Conservation (phyloP, 2,113 vertebrate genomes). For the Bambusicola thoracicus region DNA sequence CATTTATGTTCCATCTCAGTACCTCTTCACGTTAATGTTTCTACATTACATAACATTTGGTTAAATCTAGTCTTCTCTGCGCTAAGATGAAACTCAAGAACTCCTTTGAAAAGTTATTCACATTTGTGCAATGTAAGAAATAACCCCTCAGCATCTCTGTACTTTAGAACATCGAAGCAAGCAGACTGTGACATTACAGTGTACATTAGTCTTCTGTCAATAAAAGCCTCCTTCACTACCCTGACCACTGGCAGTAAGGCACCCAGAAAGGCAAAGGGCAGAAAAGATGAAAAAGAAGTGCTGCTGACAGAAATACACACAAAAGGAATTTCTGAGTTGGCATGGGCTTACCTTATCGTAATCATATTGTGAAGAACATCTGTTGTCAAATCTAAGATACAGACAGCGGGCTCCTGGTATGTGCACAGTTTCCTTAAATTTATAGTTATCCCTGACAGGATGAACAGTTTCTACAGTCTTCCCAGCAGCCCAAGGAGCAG, state of each 20-base stretch:
- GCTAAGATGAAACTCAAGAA: neutral
- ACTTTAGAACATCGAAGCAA: neutral
- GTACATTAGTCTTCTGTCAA: neutral
- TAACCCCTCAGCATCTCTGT: neutral
- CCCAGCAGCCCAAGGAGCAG: conserved; percentile 97
- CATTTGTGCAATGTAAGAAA: neutral
- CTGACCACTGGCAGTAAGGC: neutral
- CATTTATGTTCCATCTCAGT: neutral
- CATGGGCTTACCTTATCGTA: conserved; percentile 92
- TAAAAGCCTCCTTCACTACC: neutral
- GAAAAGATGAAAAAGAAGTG: conserved; percentile 52
- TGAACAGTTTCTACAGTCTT: conserved; percentile 98
- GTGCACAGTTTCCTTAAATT: conserved; percentile 98
- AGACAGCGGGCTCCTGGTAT: conserved; percentile 97
- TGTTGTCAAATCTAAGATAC: conserved; percentile 95
- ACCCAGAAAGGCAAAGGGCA: neutral
- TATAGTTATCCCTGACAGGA: conserved; percentile 97
- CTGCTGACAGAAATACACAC: neutral
- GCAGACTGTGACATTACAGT: neutral
- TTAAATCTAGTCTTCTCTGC: neutral
- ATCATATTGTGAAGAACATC: conserved; percentile 98
- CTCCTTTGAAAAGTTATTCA: neutral
- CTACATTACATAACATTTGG: neutral
- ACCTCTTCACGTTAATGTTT: neutral
- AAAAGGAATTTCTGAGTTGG: neutral